phyloP scores from a whole-genome alignment of 2,113 vertebrate species.

The Eclectus roratus region DNA sequence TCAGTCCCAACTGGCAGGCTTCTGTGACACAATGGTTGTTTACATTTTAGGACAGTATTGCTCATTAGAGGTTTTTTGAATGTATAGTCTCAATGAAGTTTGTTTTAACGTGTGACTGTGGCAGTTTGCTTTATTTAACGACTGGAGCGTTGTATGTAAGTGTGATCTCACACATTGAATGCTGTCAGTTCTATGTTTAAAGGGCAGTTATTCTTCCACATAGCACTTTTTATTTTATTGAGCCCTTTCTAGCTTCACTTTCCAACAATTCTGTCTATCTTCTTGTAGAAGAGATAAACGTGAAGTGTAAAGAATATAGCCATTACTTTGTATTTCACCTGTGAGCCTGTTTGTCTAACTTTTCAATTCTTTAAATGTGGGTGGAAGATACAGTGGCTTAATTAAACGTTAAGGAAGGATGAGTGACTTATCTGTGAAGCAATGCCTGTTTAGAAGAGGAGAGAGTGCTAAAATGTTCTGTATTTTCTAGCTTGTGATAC shows the following conservation, averaged over 20 bases:
- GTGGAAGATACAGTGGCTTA: conserved; percentile 12
- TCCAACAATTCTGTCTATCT: conserved; percentile 33
- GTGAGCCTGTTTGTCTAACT: background rate
- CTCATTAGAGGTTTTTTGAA: conserved; percentile 28
- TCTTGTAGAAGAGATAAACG: conserved; percentile 35
- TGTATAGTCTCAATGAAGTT: conserved; percentile 23
- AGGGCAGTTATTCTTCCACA: conserved; percentile 57
- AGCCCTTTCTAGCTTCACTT: conserved; percentile 13
- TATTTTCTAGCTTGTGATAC: background rate
- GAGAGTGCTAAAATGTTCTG: background rate
- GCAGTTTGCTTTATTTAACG: conserved; percentile 48
- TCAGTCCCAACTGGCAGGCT: conserved; percentile 49
- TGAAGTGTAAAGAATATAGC: conserved; percentile 43
- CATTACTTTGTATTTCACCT: conserved; percentile 32
- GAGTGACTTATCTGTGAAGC: conserved; percentile 15
- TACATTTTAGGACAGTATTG: conserved; percentile 58
- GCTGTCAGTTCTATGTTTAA: conserved; percentile 50
- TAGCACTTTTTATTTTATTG: conserved; percentile 60
- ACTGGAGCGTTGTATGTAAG: background rate
- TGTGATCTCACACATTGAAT: conserved; percentile 11
- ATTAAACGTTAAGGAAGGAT: background rate
- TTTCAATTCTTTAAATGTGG: background rate
- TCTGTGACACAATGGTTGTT: conserved; percentile 55
- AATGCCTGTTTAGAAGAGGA: background rate
- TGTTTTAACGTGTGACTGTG: conserved; percentile 41